Percentiles rank a stretch among this genome's conserved stretches.
Conservation (phyloP, 53 echinoderm and acorn worm genomes). For the Stichopus horrens region DNA sequence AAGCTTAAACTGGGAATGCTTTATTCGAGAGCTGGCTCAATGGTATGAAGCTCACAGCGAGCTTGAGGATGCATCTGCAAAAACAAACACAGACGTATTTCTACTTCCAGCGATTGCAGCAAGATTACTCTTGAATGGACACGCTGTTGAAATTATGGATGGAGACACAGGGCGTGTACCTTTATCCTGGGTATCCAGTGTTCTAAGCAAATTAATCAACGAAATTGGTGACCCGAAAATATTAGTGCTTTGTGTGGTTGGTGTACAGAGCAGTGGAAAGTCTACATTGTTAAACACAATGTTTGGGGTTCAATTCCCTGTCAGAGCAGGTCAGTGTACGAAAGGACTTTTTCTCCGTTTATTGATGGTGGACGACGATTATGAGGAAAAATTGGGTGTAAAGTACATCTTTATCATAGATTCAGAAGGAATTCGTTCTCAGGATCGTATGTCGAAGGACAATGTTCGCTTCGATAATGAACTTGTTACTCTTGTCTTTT, state of each 20-base stretch:
- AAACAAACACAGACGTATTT: background rate
- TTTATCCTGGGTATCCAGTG: constrained; percentile 26
- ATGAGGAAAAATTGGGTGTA: background rate
- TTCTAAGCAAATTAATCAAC: background rate
- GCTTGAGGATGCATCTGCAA: background rate
- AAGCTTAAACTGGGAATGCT: background rate
- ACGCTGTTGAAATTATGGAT: constrained; percentile 3
- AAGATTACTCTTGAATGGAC: background rate
- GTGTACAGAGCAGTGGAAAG: constrained; percentile 59
- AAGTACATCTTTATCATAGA: constrained; percentile 15
- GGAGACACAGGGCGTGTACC: constrained; percentile 25
- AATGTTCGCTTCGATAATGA: constrained; percentile 14
- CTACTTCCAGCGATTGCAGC: background rate
- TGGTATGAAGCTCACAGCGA: constrained; percentile 20
- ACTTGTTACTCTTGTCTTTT: background rate
- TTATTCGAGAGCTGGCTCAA: background rate
- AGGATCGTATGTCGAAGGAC: background rate
- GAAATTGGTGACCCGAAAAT: background rate
- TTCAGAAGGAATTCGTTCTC: constrained; percentile 28
- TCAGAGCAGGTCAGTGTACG: constrained; percentile 48
- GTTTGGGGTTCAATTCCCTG: constrained; percentile 53
- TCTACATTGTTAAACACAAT: constrained; percentile 60
- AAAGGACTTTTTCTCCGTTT: constrained; percentile 47
- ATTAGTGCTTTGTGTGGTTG: constrained; percentile 13
- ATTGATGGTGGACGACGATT: constrained; percentile 26